phyloP scores from a whole-genome alignment of 2,888 invertebrate species.

The Tachystola acroxantha region DNA sequence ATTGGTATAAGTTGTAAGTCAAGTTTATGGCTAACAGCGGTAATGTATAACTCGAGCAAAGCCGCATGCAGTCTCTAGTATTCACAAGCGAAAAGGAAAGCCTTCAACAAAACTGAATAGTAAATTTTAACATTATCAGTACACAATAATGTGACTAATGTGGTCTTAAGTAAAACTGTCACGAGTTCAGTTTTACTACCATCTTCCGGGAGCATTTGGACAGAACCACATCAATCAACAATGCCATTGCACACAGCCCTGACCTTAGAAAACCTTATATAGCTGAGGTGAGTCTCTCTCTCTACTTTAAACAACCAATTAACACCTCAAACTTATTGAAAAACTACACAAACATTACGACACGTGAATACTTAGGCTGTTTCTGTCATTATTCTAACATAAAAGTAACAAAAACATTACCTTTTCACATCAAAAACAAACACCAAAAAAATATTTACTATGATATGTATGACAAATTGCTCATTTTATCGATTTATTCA shows the following conservation, averaged over 20 bases:
- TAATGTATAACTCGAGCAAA: too few relatives aligned
- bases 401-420: constrained; percentile 20
- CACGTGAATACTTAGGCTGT: neutral
- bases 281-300: too few relatives aligned
- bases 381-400: neutral
- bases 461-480: constrained; percentile 12
- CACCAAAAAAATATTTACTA: constrained; percentile 16
- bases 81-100: too few relatives aligned
- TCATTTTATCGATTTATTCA: constrained; percentile 23
- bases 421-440: constrained; percentile 19
- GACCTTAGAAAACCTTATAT: neutral
- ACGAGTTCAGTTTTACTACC: neutral
- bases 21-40: too few relatives aligned
- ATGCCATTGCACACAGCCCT: neutral
- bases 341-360: constrained; percentile 2
- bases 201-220: neutral
- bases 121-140: too few relatives aligned
- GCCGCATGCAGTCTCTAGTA: too few relatives aligned
- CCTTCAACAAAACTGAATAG: too few relatives aligned
- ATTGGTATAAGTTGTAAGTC: too few relatives aligned
- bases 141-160: neutral
- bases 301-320: neutral
- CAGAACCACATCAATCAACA: neutral
- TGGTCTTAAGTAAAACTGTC: neutral
- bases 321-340: neutral